These are phyloP conservation scores for Rhyzopertha dominica DNA, from an alignment of 1,140 invertebrate genomes.

Conservation along the genomic window DNA sequence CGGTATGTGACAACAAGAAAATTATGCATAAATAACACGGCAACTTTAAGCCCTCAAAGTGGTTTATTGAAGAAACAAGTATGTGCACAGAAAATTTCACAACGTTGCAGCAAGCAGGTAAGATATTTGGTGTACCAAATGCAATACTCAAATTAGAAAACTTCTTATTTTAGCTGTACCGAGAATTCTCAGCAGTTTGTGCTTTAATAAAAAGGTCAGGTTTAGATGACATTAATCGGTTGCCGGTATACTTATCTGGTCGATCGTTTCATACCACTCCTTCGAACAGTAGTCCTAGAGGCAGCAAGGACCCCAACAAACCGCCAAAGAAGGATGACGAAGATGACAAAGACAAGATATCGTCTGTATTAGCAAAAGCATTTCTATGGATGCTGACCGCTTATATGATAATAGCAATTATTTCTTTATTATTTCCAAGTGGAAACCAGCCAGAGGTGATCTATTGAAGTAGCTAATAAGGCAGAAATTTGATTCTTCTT, in stretches of 20 bases:
- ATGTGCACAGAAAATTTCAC: too few relatives aligned
- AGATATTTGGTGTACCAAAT: too few relatives aligned
- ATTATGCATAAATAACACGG: too few relatives aligned
- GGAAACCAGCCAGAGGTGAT: constrained; percentile 68
- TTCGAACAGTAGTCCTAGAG: constrained; percentile 25
- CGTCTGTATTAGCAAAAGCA: constrained; percentile 64
- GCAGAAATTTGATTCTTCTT: constrained; percentile 15
- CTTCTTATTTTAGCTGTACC: too few relatives aligned
- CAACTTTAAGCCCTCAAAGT: too few relatives aligned
- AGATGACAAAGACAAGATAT: constrained; percentile 59
- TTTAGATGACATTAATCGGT: constrained; percentile 38
- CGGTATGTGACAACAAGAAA: too few relatives aligned
- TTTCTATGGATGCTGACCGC: constrained; percentile 70
- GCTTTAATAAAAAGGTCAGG: constrained; percentile 43
- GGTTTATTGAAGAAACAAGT: too few relatives aligned
- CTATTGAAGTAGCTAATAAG: not conserved
- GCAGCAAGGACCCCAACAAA: constrained; percentile 41
- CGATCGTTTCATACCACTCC: constrained; percentile 27
- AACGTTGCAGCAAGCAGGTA: too few relatives aligned
- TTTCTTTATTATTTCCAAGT: constrained; percentile 64
- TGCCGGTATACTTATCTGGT: constrained; percentile 33
- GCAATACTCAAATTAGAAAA: too few relatives aligned
- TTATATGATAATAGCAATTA: constrained; percentile 64
- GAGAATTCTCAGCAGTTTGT: constrained; percentile 48
- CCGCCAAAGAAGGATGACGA: constrained; percentile 48